Evolutionary conservation across 2,888 invertebrate genomes (phyloP).

Genomic region (Resseliella maxima): DNA sequence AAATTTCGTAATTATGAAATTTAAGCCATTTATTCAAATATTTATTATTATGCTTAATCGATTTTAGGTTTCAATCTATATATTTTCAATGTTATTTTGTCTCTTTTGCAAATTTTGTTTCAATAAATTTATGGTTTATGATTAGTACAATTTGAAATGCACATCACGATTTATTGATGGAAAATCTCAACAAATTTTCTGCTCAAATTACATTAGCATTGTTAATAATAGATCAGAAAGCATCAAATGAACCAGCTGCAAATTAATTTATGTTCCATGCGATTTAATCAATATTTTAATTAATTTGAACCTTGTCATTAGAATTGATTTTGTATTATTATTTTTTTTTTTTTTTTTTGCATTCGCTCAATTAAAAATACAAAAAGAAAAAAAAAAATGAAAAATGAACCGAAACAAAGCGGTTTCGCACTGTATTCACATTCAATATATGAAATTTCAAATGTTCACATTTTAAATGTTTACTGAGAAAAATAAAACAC

Average conservation of each 20-base stretch:
- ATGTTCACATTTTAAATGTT: background rate
- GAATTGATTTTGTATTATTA: too few relatives aligned
- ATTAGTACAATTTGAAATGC: background rate
- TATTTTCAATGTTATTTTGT: background rate
- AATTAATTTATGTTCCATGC: background rate
- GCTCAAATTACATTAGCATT: background rate
- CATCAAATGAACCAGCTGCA: background rate
- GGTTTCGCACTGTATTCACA: background rate
- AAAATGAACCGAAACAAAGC: background rate
- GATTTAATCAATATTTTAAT: slow-evolving; percentile 14
- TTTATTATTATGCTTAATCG: too few relatives aligned
- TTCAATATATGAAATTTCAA: background rate
- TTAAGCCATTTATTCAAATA: too few relatives aligned
- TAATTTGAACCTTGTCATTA: background rate
- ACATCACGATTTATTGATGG: background rate
- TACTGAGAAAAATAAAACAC: too few relatives aligned
- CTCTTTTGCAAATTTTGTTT: background rate
- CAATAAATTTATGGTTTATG: background rate
- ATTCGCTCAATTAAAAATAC: background rate
- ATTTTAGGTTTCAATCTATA: background rate
- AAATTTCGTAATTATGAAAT: slow-evolving; percentile 94
- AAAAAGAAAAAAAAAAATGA: background rate
- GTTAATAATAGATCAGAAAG: background rate
- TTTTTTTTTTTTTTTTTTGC: background rate
- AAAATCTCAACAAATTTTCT: background rate